These are phyloP conservation scores for Sphecodes monilicornis DNA, from an alignment of 2,888 invertebrate genomes.

Conservation along the genomic window DNA sequence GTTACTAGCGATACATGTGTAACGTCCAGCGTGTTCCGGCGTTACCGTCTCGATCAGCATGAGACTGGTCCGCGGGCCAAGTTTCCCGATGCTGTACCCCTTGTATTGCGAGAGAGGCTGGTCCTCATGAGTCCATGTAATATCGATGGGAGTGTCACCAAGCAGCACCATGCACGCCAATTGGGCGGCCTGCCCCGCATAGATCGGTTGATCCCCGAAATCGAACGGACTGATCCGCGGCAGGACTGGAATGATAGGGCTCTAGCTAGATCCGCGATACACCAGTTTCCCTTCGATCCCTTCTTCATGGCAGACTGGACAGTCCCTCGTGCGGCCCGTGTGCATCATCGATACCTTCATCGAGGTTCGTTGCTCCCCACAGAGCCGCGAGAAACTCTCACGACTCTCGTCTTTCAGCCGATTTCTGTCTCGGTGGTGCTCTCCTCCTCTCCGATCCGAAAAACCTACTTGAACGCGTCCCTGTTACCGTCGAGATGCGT, in stretches of 20 bases:
- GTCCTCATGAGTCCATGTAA: conserved; percentile 86
- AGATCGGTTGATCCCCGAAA: conserved; percentile 91
- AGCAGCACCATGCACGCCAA: conserved; percentile 88
- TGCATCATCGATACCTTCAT: conserved; percentile 26
- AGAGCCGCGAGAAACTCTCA: conserved; percentile 28
- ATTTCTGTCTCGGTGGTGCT: conserved; percentile 20
- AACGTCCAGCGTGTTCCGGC: conserved; percentile 86
- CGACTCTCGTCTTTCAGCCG: conserved; percentile 41
- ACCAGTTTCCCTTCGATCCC: neutral
- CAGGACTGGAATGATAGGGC: conserved; percentile 87
- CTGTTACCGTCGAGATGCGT: neutral
- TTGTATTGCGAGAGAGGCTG: conserved; percentile 81
- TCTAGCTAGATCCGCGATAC: conserved; percentile 49
- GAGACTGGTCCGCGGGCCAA: conserved; percentile 82
- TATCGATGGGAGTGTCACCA: conserved; percentile 87
- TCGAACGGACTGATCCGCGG: conserved; percentile 93
- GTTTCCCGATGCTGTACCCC: conserved; percentile 81
- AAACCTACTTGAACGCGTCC: conserved; percentile 27
- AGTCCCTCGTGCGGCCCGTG: neutral
- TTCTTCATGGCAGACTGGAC: conserved; percentile 33
- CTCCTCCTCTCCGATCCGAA: conserved; percentile 15
- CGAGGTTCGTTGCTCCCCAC: conserved; percentile 17
- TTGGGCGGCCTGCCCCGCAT: conserved; percentile 92
- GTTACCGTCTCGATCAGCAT: conserved; percentile 84
- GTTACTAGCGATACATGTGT: conserved; percentile 87